These are phyloP conservation scores for Dynastes tityus DNA, from an alignment of 2,888 invertebrate species.

Conservation along the genomic window DNA sequence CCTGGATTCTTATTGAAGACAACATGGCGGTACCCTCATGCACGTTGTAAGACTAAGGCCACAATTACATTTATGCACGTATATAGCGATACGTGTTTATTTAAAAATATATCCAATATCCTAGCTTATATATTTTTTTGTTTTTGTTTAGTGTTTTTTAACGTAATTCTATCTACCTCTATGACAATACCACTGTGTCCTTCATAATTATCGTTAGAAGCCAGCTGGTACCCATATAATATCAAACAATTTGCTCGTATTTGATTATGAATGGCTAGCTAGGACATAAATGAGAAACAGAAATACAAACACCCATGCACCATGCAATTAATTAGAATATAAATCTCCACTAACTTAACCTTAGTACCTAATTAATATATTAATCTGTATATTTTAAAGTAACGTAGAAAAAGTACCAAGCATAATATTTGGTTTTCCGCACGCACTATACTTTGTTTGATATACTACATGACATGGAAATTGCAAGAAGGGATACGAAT, in stretches of 20 bases:
- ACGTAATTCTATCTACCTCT: slow-evolving; percentile 4
- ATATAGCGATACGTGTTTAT: not conserved
- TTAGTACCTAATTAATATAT: too few species aligned
- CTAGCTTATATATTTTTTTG: slow-evolving; percentile 37
- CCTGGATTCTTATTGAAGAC: slow-evolving; percentile 42
- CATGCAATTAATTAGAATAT: too few species aligned
- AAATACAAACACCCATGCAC: too few species aligned
- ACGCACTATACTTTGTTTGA: too few species aligned
- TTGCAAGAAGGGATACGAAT: too few species aligned
- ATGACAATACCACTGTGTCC: slow-evolving; percentile 11
- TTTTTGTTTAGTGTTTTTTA: slow-evolving; percentile 12
- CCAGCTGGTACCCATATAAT: slow-evolving; percentile 48
- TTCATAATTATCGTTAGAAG: slow-evolving; percentile 34
- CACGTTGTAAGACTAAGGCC: slow-evolving; percentile 42
- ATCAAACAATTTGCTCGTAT: not conserved
- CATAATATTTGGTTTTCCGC: too few species aligned
- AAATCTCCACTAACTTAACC: too few species aligned
- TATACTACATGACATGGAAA: too few species aligned
- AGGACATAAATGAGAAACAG: not conserved
- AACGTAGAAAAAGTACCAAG: too few species aligned
- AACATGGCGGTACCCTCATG: slow-evolving; percentile 51
- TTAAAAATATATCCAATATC: slow-evolving; percentile 42
- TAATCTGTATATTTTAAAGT: too few species aligned
- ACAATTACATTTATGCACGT: slow-evolving; percentile 33
- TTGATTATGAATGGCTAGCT: slow-evolving; percentile 1